Percentiles rank a stretch among this genome's conserved stretches.
phyloP scores from a whole-genome alignment of 2,113 vertebrate genomes.

The Epinephelus moara region DNA sequence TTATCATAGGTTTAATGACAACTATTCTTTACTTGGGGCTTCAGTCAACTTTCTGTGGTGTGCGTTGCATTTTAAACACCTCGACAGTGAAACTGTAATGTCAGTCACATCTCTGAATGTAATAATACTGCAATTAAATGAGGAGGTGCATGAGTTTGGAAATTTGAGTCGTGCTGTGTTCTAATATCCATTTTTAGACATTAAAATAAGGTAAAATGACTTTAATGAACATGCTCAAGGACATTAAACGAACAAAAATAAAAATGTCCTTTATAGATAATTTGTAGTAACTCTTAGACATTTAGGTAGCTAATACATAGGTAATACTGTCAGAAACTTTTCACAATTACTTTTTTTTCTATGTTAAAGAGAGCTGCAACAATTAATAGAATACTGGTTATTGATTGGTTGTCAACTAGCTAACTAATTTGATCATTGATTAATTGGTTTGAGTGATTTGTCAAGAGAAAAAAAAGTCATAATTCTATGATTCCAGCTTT shows the following conservation, averaged over 20 bases:
- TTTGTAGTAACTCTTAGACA: not conserved
- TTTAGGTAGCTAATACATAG: no score
- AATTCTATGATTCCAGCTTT: no score
- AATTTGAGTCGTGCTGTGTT: not conserved
- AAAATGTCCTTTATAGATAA: not conserved
- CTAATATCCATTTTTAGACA: not conserved
- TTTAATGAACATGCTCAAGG: not conserved
- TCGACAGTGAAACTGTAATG: not conserved
- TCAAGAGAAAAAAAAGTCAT: no score
- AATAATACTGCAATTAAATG: not conserved
- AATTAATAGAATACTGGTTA: no score
- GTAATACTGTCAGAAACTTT: no score
- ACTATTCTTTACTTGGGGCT: constrained; percentile 19
- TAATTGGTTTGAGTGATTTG: no score
- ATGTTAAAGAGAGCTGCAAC: not conserved
- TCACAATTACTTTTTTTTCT: not conserved
- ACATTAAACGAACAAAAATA: not conserved
- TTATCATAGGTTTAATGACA: constrained; percentile 53
- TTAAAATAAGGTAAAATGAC: not conserved
- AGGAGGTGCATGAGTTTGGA: not conserved
- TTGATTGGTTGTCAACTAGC: no score
- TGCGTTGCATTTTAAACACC: constrained; percentile 4
- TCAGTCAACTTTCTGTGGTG: not conserved
- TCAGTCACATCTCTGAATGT: not conserved
- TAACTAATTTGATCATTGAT: no score